Percentiles rank a stretch among this genome's conserved stretches.
Evolutionary conservation across 2,797 vertebrate genomes (phyloP).

Genomic region (Hirundo rustica): DNA sequence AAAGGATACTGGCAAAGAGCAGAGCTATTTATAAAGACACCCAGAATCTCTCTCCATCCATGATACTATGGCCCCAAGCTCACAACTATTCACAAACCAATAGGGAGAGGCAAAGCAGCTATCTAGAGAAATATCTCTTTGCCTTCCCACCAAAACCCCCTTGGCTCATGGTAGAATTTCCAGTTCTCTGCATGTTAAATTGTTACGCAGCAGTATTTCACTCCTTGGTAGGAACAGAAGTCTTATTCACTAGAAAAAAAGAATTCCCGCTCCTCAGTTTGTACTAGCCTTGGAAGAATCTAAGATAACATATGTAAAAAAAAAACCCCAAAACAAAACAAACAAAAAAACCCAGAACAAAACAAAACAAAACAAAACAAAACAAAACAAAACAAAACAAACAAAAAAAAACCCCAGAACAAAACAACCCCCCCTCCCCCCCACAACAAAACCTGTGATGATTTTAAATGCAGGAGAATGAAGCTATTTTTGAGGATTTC

Average conservation of each 20-base stretch:
- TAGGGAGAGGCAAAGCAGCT: background rate
- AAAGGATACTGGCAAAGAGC: background rate
- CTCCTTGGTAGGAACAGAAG: background rate
- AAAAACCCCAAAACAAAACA: background rate
- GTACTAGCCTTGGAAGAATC: background rate
- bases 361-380: no score
- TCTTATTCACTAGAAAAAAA: background rate
- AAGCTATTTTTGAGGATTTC: background rate
- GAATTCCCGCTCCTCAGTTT: background rate
- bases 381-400: no score
- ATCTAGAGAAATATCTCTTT: background rate
- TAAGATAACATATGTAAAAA: background rate
- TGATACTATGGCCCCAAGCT: background rate
- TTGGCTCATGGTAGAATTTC: background rate
- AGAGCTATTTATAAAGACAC: background rate
- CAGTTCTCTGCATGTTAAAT: background rate
- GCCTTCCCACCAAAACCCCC: background rate
- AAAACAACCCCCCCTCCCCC: no score
- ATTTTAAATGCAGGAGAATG: background rate
- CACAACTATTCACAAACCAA: background rate
- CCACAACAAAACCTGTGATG: no score
- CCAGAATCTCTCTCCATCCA: background rate
- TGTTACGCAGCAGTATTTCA: rapidly evolving
- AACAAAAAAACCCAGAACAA: no score
- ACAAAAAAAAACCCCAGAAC: no score